Percentiles rank a stretch among this genome's conserved stretches.
Evolutionary conservation across 2,797 vertebrate species (phyloP).

Genomic region (Vireo griseus): DNA sequence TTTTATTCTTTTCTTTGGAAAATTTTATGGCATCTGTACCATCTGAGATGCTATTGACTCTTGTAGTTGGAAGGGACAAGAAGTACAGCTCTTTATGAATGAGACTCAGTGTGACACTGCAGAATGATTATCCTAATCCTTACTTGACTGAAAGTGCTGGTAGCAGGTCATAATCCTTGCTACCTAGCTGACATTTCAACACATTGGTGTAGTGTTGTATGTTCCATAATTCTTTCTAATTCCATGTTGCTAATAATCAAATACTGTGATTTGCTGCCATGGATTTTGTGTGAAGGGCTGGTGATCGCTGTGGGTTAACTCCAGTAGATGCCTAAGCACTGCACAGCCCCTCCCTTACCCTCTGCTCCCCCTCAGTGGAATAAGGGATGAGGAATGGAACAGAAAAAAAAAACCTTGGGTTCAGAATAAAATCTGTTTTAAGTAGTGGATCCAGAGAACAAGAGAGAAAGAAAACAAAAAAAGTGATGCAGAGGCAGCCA

Average conservation of each 20-base stretch:
- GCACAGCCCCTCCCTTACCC: accelerated
- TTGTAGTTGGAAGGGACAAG: not conserved
- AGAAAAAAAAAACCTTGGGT: not conserved
- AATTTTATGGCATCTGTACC: not conserved
- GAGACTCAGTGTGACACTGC: not conserved
- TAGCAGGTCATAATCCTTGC: not conserved
- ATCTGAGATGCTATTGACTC: not conserved
- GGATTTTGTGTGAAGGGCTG: not conserved
- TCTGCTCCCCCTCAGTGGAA: accelerated
- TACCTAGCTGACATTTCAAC: not conserved
- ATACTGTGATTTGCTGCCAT: not conserved
- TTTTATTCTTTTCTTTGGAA: not conserved
- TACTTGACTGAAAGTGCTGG: not conserved
- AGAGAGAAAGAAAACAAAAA: not conserved
- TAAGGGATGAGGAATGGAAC: not conserved
- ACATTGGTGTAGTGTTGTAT: accelerated
- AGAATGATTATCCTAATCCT: not conserved
- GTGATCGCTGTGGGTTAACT: not conserved
- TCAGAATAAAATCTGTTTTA: not conserved
- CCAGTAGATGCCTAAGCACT: not conserved
- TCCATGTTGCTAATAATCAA: not conserved
- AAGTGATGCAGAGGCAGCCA: not conserved
- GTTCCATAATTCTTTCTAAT: not conserved
- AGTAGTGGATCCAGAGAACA: not conserved
- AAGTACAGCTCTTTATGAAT: not conserved